Evolutionary conservation across 2,797 vertebrate species (phyloP), one percentile per base, ranked within the genome.

Genomic region (Nannoperca obscura): DNA sequence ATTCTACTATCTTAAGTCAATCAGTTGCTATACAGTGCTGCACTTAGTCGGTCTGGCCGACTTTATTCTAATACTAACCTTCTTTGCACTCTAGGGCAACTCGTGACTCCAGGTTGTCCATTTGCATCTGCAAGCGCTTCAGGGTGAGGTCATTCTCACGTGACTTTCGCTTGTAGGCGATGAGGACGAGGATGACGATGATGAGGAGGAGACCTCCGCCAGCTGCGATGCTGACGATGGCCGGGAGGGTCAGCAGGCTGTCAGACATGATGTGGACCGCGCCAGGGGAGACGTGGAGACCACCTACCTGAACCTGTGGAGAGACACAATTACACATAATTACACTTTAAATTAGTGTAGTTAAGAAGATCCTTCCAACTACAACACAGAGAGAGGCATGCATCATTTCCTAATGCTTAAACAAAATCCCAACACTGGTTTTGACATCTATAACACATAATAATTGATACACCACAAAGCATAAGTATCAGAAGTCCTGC

Each of bases 71-170:
- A 46, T 0, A 69, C 92, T 47, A 55, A 99, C 98, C 98, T 93
- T 99, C 98, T 87, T 99, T 99, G 93, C 98, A 99, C 92, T 99
- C 98, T 40, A 99, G 93, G 22, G 98, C 98, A 32, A 99, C 98
- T 0, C 98, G 95, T 0, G 98, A 99, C 90, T 99, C 98, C 87
- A 99, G 94, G 85, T 99, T 99, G 96, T 99, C 98, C 98, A 99
- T 99, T 90, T 99, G 98, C 98, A 99, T 99, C 90, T 99, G 98
- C 81, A 99, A 91, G 69, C 98, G 94, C 92, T 99, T 99, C 72
- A 99, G 96, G 2, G 98, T 99, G 76, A 99, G 97, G 93, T 99
- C 98, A 0, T 99, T 99, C 77, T 99, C 98, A 0, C 97, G 95
- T 0, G 98, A 99, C 89, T 99, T 99, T 68, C 98, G 95, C 88